Evolutionary conservation across 2,797 vertebrate genomes (phyloP).

Genomic region (Chaunax sp.): DNA sequence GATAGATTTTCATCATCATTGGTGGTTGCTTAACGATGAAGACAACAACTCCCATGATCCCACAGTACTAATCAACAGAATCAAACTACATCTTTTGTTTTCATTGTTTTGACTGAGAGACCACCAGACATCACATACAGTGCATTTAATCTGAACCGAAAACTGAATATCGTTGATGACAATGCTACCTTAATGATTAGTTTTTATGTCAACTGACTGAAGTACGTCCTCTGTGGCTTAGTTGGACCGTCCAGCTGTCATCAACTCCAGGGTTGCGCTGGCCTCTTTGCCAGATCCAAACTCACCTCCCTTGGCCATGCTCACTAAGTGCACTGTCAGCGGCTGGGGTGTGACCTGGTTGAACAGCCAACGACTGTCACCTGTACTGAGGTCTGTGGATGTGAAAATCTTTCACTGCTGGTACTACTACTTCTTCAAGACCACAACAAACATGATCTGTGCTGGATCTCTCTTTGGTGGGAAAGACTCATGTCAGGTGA

Average conservation of each 20-base stretch:
- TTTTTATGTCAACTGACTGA: conserved; percentile 20
- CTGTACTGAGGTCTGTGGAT: conserved; percentile 76
- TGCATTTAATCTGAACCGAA: no score
- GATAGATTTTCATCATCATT: no score
- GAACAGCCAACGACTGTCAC: conserved; percentile 73
- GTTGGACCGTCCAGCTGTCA: conserved; percentile 73
- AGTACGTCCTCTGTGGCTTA: conserved; percentile 51
- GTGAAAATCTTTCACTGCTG: conserved; percentile 80
- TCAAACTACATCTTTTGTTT: no score
- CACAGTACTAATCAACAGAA: no score
- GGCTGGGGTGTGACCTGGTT: conserved; percentile 84
- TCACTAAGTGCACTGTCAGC: conserved; percentile 76
- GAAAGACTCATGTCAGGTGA: conserved; percentile 86
- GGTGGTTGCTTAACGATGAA: no score
- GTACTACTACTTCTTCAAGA: conserved; percentile 81
- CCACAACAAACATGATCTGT: conserved; percentile 84
- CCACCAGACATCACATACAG: no score
- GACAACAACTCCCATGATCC: no score
- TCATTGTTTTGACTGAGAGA: no score
- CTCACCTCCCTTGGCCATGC: conserved; percentile 14
- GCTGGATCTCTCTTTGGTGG: conserved; percentile 77
- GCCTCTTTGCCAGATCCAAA: conserved; percentile 51
- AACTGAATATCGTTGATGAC: no score
- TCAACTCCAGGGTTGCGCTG: conserved; percentile 57
- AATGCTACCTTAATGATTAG: background rate